Evolutionary conservation across 1,140 invertebrate genomes (phyloP), one percentile per base, ranked within the genome.

Genomic region (Drosophila tristis): DNA sequence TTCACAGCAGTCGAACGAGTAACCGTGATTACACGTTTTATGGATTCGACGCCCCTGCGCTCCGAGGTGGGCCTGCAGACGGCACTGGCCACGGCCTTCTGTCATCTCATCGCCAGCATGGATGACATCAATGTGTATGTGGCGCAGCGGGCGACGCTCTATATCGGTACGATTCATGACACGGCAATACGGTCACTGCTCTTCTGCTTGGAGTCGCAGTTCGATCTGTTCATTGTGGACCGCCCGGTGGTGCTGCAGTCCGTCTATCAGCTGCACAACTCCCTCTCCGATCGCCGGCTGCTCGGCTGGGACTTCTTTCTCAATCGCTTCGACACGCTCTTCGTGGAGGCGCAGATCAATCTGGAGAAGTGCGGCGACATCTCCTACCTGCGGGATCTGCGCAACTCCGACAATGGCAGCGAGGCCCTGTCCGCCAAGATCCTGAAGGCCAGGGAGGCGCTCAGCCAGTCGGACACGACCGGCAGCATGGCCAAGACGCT

Each of bases 281-380:
- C 97, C 5, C 94, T 99, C 2, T 96, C 96, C 67, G 97, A 99
- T 90, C 94, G 98, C 43, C 95, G 95, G 73, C 97, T 99, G 66
- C 93, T 99, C 6, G 95, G 96, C 1, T 99, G 99, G 98, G 98
- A 99, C 63, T 99, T 99, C 93, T 99, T 99, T 92, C 94, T 99
- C 4, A 98, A 98, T 92, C 95, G 98, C 50, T 99, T 99, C 92
- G 99, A 99, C 91, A 96, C 97, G 0, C 93, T 99, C 2, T 98
- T 98, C 80, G 92, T 99, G 9, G 99, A 99, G 93, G 97, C 98
- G 1, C 98, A 99, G 93, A 96, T 99, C 29, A 96, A 95, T 87
- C 93, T 97, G 67, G 97, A 98, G 87, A 97, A 96, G 92, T 94
- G 94, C 25, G 95, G 96, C 8, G 97, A 98, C 80, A 95, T 97